These are phyloP conservation scores for Etheostoma cragini DNA, from an alignment of 2,113 vertebrate species.

Conservation along the genomic window DNA sequence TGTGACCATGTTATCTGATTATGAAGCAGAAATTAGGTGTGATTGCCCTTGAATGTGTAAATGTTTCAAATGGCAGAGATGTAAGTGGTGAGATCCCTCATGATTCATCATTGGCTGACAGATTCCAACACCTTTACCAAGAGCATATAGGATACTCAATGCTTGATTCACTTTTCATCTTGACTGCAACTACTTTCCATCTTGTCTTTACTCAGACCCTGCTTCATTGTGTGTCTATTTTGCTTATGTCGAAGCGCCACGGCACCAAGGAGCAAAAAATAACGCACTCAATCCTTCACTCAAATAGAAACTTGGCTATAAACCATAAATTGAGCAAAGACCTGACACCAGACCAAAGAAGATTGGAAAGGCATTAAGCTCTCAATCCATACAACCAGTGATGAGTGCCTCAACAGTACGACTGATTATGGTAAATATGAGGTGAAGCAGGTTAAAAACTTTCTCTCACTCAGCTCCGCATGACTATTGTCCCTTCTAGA, in stretches of 20 bases:
- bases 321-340: not conserved
- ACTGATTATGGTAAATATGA: slow-evolving; percentile 75
- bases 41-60: slow-evolving; percentile 17
- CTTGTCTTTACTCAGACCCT: not conserved
- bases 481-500: slow-evolving; percentile 67
- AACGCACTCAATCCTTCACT: not conserved
- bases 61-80: not conserved
- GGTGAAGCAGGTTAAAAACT: slow-evolving; percentile 62
- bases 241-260: not conserved
- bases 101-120: not conserved
- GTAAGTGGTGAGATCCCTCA: not conserved
- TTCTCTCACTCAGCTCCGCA: slow-evolving; percentile 48
- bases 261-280: not conserved
- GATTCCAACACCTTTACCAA: not conserved
- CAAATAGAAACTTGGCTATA: not conserved
- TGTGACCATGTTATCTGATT: slow-evolving; percentile 20
- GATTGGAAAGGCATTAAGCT: not conserved
- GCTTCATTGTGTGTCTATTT: not conserved
- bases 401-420: slow-evolving; percentile 57
- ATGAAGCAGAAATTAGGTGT: slow-evolving; percentile 28
- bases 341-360: not conserved
- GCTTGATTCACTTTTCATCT: not conserved
- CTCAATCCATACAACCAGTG: slow-evolving; percentile 1
- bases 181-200: not conserved
- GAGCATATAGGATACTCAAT: not conserved